phyloP scores from a whole-genome alignment of 1,140 invertebrate genomes.

The Babylonia areolata region DNA sequence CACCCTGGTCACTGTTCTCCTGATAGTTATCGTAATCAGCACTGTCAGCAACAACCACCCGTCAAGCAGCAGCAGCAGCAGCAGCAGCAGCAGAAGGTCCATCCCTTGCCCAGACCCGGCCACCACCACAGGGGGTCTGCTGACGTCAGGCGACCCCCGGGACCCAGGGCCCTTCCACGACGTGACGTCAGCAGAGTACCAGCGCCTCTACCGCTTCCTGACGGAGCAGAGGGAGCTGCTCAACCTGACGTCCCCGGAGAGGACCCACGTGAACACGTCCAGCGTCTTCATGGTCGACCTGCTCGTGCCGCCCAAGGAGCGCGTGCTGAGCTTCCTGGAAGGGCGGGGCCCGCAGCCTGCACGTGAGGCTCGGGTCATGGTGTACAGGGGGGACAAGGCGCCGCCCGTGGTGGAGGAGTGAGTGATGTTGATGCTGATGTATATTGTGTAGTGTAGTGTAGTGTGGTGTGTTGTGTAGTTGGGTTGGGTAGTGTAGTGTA shows the following conservation, averaged over 20 bases:
- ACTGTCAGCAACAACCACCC: constrained; percentile 3
- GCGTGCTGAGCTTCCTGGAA: constrained; percentile 58
- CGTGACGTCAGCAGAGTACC: constrained; percentile 48
- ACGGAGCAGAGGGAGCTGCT: constrained; percentile 35
- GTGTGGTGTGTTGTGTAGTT: no score
- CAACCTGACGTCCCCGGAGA: constrained; percentile 43
- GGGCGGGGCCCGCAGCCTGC: constrained; percentile 46
- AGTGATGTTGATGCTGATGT: no score
- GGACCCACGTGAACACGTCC: constrained; percentile 48
- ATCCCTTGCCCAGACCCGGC: constrained; percentile 29
- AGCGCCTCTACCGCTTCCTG: constrained; percentile 38
- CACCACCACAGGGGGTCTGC: background rate
- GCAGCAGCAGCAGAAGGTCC: background rate
- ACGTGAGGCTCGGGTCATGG: constrained; percentile 56
- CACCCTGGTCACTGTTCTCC: background rate
- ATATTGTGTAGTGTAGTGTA: no score
- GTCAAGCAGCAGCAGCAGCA: background rate
- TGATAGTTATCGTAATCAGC: constrained; percentile 29
- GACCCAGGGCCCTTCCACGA: constrained; percentile 54
- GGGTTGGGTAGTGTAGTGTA: no score
- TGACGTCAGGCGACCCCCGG: constrained; percentile 35
- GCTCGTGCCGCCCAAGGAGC: constrained; percentile 53
- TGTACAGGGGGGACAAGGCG: constrained; percentile 55
- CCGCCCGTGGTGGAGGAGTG: constrained; percentile 61
- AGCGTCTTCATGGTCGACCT: constrained; percentile 62